These are phyloP conservation scores for Serranus cabrilla DNA, from an alignment of 2,797 vertebrate species.

Conservation along the genomic window DNA sequence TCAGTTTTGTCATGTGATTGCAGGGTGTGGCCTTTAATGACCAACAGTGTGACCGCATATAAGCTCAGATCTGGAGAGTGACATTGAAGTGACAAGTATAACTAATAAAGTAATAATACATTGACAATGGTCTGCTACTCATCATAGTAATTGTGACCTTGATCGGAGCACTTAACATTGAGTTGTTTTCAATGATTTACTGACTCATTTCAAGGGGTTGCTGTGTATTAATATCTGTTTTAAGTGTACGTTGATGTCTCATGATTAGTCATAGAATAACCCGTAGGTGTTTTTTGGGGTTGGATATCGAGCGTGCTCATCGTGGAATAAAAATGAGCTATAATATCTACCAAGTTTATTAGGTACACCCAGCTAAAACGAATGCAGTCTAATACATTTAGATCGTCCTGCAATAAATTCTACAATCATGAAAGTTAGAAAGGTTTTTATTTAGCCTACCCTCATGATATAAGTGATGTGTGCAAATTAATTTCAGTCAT, in stretches of 20 bases:
- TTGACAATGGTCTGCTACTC: constrained; percentile 37
- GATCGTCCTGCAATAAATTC: not conserved
- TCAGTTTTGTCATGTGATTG: not conserved
- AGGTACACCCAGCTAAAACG: not conserved
- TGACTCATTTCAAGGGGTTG: constrained; percentile 34
- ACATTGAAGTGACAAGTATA: constrained; percentile 48
- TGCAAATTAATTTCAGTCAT: not conserved
- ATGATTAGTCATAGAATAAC: constrained; percentile 25
- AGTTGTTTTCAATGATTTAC: constrained; percentile 59
- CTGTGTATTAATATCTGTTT: constrained; percentile 42
- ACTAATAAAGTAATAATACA: constrained; percentile 52
- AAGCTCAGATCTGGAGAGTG: constrained; percentile 30
- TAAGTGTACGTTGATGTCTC: constrained; percentile 31
- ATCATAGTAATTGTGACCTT: constrained; percentile 49
- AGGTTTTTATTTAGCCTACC: not conserved
- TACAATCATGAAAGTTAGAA: not conserved
- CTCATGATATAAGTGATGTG: not conserved
- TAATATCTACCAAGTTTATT: not conserved
- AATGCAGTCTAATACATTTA: not conserved
- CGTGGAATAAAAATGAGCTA: not conserved
- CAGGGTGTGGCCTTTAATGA: constrained; percentile 23
- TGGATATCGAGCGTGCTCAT: not conserved
- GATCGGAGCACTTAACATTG: constrained; percentile 53
- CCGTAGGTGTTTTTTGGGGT: not conserved
- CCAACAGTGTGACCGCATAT: constrained; percentile 2